Percentiles rank a stretch among this genome's conserved stretches.
phyloP scores from a whole-genome alignment of 1,140 invertebrate species.

The Drosophila erecta region DNA sequence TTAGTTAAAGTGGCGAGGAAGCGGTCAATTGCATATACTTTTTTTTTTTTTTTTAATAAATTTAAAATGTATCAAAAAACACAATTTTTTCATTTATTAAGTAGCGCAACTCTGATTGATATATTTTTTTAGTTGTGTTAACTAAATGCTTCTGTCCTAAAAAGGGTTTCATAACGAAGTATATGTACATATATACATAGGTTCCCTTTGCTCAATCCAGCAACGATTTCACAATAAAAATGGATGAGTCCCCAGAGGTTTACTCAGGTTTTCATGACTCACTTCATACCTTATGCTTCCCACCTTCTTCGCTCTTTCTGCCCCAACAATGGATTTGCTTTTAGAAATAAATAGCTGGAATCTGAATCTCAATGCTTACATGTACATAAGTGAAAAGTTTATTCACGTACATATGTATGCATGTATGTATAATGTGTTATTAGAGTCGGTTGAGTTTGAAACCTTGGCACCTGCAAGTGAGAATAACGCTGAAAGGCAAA shows the following conservation, averaged over 20 bases:
- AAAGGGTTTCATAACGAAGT: background rate
- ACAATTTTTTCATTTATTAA: background rate
- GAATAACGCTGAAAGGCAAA: background rate
- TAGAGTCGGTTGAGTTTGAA: background rate
- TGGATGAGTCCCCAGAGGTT: slow-evolving; percentile 11
- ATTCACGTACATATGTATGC: too few species aligned
- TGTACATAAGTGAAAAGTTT: background rate
- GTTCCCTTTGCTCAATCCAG: background rate
- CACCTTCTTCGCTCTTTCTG: slow-evolving; percentile 12
- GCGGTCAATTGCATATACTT: background rate
- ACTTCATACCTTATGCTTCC: slow-evolving; percentile 1
- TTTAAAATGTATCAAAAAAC: too few species aligned
- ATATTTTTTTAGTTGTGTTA: too few species aligned
- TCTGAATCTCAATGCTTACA: background rate
- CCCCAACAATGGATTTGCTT: slow-evolving; percentile 22
- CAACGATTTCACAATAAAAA: slow-evolving; percentile 28
- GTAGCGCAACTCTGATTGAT: background rate
- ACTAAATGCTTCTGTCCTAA: too few species aligned
- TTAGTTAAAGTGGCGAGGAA: slow-evolving; percentile 26
- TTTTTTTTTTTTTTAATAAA: background rate
- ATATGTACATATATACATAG: background rate
- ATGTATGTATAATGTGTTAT: background rate
- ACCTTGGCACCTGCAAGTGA: slow-evolving; percentile 14
- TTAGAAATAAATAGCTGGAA: slow-evolving; percentile 16
- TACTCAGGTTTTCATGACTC: slow-evolving; percentile 13